Evolutionary conservation across 1,140 invertebrate genomes (phyloP).

Genomic region (Cylas formicarius): DNA sequence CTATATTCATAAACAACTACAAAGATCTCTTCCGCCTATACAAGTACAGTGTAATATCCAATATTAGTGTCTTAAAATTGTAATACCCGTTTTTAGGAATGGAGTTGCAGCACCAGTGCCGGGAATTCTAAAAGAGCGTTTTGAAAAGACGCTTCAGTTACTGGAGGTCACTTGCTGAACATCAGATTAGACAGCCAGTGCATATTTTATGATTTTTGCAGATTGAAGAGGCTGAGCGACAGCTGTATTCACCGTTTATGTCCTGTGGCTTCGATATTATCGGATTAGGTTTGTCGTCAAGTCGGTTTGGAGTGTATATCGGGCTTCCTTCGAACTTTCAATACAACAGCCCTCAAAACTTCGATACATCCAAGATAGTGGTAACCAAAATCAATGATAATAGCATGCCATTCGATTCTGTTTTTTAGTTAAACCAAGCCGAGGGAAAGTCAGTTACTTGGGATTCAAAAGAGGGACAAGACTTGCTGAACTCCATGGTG

Average conservation of each 20-base stretch:
- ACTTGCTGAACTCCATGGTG: constrained; percentile 57
- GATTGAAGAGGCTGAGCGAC: constrained; percentile 38
- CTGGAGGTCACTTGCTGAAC: constrained; percentile 23
- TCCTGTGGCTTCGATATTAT: constrained; percentile 57
- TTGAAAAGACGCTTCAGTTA: constrained; percentile 47
- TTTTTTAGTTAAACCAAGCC: constrained; percentile 46
- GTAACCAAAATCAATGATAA: constrained; percentile 38
- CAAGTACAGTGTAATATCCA: constrained; percentile 42
- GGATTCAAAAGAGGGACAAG: constrained; percentile 50
- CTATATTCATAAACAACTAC: constrained; percentile 46
- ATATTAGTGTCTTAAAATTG: constrained; percentile 9
- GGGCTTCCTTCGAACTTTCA: constrained; percentile 59
- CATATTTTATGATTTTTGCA: constrained; percentile 33
- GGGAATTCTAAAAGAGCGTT: constrained; percentile 37
- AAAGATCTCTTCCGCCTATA: constrained; percentile 47
- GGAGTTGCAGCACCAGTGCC: constrained; percentile 42
- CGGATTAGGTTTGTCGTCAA: constrained; percentile 44
- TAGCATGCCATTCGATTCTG: constrained; percentile 14
- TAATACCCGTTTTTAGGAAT: constrained; percentile 38
- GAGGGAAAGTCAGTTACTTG: constrained; percentile 55
- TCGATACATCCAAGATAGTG: constrained; percentile 47
- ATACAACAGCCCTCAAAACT: constrained; percentile 43
- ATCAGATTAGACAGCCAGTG: neutral
- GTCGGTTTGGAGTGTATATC: constrained; percentile 48
- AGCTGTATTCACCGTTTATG: constrained; percentile 49